Evolutionary conservation across 2,888 invertebrate genomes (phyloP).

Genomic region (Watsonalla binaria): DNA sequence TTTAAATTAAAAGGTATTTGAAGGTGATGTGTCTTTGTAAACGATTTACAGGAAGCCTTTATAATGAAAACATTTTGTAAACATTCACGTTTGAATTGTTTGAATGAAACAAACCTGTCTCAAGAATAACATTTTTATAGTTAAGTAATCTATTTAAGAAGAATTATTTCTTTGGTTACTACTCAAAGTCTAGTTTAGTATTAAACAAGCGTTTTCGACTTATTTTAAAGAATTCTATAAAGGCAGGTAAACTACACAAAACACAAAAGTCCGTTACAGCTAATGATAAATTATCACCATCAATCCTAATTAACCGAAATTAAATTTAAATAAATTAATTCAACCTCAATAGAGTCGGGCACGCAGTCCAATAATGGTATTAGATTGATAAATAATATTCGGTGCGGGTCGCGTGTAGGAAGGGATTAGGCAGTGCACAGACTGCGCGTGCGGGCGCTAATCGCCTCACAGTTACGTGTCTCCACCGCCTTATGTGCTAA

Average conservation of each 20-base stretch:
- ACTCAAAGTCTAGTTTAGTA: too few relatives aligned
- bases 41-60: neutral
- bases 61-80: neutral
- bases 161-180: too few relatives aligned
- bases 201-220: too few relatives aligned
- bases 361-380: constrained; percentile 23
- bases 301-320: neutral
- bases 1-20: neutral
- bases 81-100: too few relatives aligned
- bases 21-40: neutral
- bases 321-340: neutral
- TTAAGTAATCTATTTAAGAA: too few relatives aligned
- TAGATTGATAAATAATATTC: constrained; percentile 48
- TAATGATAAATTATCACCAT: neutral
- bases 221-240: too few relatives aligned
- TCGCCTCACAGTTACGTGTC: constrained; percentile 60
- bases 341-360: neutral
- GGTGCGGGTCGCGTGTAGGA: constrained; percentile 65
- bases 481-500: neutral
- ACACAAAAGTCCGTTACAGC: too few relatives aligned
- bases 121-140: too few relatives aligned
- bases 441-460: constrained; percentile 42
- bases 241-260: too few relatives aligned
- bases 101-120: too few relatives aligned
- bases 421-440: constrained; percentile 50